A percentile compares a stretch with the other conserved stretches of the same genome.
Evolutionary conservation across 2,113 vertebrate species (phyloP).

Genomic region (Phoxinus phoxinus): DNA sequence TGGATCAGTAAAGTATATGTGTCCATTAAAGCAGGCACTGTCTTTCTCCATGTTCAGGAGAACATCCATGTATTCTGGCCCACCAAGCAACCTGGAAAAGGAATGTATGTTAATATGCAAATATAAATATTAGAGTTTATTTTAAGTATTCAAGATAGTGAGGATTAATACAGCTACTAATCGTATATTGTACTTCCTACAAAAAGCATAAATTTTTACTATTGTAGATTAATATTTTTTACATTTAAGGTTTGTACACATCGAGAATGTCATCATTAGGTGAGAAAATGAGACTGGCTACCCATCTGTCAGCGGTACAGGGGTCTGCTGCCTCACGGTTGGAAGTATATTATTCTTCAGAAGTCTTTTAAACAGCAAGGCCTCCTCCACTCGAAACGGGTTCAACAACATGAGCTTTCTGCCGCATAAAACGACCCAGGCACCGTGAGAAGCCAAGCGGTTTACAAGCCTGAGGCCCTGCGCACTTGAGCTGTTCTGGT

Average conservation of each 20-base stretch:
- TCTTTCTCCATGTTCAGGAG: conserved; percentile 84
- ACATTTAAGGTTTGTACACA: background rate
- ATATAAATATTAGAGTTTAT: background rate
- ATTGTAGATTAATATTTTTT: background rate
- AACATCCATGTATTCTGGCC: conserved; percentile 78
- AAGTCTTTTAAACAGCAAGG: conserved; percentile 87
- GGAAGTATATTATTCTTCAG: conserved; percentile 89
- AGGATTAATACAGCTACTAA: background rate
- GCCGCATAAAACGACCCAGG: conserved; percentile 86
- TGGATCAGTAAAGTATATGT: conserved; percentile 82
- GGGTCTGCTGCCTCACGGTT: conserved; percentile 80
- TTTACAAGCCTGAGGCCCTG: conserved; percentile 79
- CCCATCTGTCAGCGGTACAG: conserved; percentile 88
- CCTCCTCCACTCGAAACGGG: conserved; percentile 91
- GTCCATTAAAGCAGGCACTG: conserved; percentile 70
- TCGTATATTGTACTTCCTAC: background rate
- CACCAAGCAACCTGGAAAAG: conserved; percentile 81
- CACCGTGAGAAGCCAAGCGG: conserved; percentile 84
- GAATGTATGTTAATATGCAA: background rate
- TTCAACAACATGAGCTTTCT: conserved; percentile 86
- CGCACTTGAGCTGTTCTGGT: conserved; percentile 60
- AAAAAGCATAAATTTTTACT: background rate
- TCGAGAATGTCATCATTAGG: conserved; percentile 22
- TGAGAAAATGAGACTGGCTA: conserved; percentile 70
- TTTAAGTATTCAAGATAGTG: background rate